These are phyloP conservation scores for Melinaea marsaeus DNA, from an alignment of 2,888 invertebrate species.

Conservation along the genomic window DNA sequence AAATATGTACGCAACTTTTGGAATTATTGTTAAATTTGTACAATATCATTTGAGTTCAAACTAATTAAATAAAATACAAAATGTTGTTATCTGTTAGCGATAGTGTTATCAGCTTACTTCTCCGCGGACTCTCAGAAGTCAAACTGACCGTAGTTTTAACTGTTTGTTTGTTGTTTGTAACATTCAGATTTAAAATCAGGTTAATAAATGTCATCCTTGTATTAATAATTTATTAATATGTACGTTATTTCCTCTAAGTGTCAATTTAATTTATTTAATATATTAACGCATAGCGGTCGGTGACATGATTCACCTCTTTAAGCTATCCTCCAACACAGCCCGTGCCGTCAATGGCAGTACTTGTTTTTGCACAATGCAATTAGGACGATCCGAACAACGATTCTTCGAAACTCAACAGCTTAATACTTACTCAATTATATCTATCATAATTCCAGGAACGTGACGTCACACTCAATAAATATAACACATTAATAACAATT, in stretches of 20 bases:
- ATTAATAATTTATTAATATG: neutral
- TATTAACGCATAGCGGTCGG: conserved; percentile 4
- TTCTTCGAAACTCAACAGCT: conserved; percentile 41
- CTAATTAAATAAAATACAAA: too few relatives aligned
- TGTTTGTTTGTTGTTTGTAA: too few relatives aligned
- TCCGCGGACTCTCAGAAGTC: too few relatives aligned
- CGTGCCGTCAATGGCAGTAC: conserved; percentile 60
- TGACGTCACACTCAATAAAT: conserved; percentile 30
- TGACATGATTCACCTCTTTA: conserved; percentile 51
- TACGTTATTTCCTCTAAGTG: conserved; percentile 10
- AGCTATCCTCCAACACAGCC: conserved; percentile 59
- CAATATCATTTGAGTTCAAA: too few relatives aligned
- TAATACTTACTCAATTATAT: conserved; percentile 36
- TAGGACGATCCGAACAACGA: conserved; percentile 43
- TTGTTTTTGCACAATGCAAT: conserved; percentile 63
- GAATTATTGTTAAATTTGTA: too few relatives aligned
- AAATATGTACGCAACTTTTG: too few relatives aligned
- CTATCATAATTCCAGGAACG: conserved; percentile 36
- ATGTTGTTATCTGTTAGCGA: too few relatives aligned
- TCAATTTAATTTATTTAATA: conserved; percentile 4
- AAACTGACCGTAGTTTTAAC: too few relatives aligned
- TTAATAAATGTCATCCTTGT: too few relatives aligned
- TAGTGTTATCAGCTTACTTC: too few relatives aligned
- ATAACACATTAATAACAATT: conserved; percentile 26
- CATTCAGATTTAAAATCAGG: too few relatives aligned